These are phyloP conservation scores for Zhuqinia jingwanae DNA, from an alignment of 2,888 invertebrate genomes.

Conservation along the genomic window DNA sequence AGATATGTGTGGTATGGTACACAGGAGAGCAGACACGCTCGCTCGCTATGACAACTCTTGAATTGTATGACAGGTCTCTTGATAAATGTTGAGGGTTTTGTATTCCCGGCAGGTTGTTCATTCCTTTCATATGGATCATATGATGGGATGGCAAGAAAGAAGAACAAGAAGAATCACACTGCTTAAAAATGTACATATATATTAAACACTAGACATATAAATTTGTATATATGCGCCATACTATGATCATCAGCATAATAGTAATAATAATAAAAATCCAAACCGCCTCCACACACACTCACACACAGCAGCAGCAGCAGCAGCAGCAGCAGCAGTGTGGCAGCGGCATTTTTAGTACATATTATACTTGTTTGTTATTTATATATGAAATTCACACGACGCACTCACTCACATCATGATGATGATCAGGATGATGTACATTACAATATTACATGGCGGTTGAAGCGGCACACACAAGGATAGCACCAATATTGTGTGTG, in stretches of 20 bases:
- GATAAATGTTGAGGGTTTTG: conserved; percentile 75
- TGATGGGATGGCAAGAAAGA: conserved; percentile 50
- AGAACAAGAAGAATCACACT: background rate
- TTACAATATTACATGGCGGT: conserved; percentile 32
- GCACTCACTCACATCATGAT: background rate
- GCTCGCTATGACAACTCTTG: conserved; percentile 73
- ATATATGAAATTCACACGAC: background rate
- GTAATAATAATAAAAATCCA: background rate
- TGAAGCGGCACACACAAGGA: background rate
- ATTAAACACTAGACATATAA: background rate
- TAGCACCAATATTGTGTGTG: too few relatives aligned
- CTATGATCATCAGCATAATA: background rate
- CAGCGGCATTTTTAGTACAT: too few relatives aligned
- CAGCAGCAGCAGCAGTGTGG: background rate
- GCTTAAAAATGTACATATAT: background rate
- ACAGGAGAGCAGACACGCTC: conserved; percentile 50
- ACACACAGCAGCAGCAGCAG: background rate
- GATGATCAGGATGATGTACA: background rate
- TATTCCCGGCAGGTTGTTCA: conserved; percentile 75
- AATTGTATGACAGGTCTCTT: conserved; percentile 75
- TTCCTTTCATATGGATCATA: conserved; percentile 63
- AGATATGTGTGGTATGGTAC: too few relatives aligned
- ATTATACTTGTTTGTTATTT: conserved; percentile 19
- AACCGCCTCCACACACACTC: background rate
- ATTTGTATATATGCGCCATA: background rate